These are phyloP conservation scores for Phoeniculus purpureus DNA, from an alignment of 2,797 vertebrate genomes.

Conservation along the genomic window DNA sequence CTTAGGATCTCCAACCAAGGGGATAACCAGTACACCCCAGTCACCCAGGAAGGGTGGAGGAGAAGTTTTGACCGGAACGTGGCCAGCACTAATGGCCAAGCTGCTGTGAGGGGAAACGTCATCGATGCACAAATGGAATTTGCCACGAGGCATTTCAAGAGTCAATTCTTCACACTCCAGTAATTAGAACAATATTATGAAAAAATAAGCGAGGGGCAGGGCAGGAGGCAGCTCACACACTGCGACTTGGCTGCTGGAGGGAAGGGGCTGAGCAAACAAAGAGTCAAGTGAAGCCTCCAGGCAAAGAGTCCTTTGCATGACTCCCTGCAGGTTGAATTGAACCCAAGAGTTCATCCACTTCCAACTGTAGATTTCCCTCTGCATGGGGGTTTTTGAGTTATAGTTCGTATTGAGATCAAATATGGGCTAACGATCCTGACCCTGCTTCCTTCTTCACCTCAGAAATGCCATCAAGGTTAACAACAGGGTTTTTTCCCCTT, in stretches of 20 bases:
- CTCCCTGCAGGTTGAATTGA: not conserved
- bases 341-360: not conserved
- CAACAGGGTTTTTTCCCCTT: not conserved
- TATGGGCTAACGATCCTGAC: not conserved
- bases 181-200: conserved; percentile 59
- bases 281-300: conserved; percentile 19
- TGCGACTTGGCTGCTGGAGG: not conserved
- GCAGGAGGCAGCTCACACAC: not conserved
- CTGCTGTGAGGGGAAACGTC: not conserved
- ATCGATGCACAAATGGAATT: conserved; percentile 40
- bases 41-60: not conserved
- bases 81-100: not conserved
- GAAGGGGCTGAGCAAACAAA: conserved; percentile 8
- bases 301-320: not conserved
- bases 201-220: not conserved
- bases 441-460: not conserved
- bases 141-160: conserved; percentile 52
- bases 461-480: not conserved
- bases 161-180: conserved; percentile 65
- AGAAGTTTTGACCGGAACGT: not conserved
- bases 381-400: not conserved
- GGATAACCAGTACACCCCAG: fast-evolving
- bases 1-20: not conserved
- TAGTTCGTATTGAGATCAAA: not conserved
- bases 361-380: not conserved